These are phyloP conservation scores for Drosophila watanabei DNA, from an alignment of 1,140 invertebrate genomes.

Conservation along the genomic window DNA sequence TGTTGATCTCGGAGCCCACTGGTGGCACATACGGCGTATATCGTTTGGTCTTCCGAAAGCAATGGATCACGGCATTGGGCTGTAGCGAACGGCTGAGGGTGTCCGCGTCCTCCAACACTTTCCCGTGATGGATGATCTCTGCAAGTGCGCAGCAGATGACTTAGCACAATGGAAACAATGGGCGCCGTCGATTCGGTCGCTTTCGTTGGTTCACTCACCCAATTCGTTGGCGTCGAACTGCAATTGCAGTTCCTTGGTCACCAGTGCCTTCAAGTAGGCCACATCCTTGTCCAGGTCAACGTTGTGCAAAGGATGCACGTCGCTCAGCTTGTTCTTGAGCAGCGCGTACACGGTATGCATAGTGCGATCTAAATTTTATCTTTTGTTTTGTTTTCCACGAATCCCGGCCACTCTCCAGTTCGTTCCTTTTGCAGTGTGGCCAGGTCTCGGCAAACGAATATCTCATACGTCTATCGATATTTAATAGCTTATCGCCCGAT, in stretches of 20 bases:
- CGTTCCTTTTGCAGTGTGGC: background rate
- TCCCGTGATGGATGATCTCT: slow-evolving; percentile 77
- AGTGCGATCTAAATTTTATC: slow-evolving; percentile 12
- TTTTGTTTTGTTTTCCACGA: slow-evolving; percentile 42
- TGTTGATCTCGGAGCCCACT: slow-evolving; percentile 58
- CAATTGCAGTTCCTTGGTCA: slow-evolving; percentile 68
- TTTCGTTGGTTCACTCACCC: slow-evolving; percentile 50
- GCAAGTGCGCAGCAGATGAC: slow-evolving; percentile 56
- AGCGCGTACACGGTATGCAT: slow-evolving; percentile 72
- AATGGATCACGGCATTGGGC: slow-evolving; percentile 74
- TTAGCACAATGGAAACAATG: slow-evolving; percentile 41
- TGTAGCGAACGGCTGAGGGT: slow-evolving; percentile 47
- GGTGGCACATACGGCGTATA: slow-evolving; percentile 69
- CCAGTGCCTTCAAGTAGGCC: slow-evolving; percentile 65
- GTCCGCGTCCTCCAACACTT: slow-evolving; percentile 61
- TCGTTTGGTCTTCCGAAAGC: slow-evolving; percentile 73
- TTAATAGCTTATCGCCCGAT: background rate
- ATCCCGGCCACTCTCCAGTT: background rate
- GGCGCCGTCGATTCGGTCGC: background rate
- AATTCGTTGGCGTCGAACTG: slow-evolving; percentile 71
- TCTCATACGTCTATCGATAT: background rate
- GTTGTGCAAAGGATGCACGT: slow-evolving; percentile 71
- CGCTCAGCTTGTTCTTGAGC: slow-evolving; percentile 74
- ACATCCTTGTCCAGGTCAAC: slow-evolving; percentile 74
- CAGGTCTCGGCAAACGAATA: background rate